Evolutionary conservation across 2,888 invertebrate genomes (phyloP).

Genomic region (Dioctria linearis): DNA sequence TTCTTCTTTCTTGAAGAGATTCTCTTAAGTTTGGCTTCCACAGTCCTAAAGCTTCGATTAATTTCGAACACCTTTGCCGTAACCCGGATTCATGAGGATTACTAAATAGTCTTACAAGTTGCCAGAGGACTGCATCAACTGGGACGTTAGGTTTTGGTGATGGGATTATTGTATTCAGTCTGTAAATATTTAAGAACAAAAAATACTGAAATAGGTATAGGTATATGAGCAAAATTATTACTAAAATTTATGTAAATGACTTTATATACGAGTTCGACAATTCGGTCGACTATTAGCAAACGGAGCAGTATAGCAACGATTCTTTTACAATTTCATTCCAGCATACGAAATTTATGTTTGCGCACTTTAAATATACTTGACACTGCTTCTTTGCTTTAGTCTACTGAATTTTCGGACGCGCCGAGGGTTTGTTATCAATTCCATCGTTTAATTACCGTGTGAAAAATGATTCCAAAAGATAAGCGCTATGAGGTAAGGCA

Average conservation of each 20-base stretch:
- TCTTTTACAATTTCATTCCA: too few species aligned
- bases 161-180: conserved; percentile 68
- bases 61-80: conserved; percentile 75
- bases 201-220: background rate
- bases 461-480: conserved; percentile 87
- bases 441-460: conserved; percentile 73
- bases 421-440: background rate
- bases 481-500: conserved; percentile 89
- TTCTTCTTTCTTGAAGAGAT: conserved; percentile 78
- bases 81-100: conserved; percentile 75
- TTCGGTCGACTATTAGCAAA: too few species aligned
- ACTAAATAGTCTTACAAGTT: conserved; percentile 84
- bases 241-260: too few species aligned
- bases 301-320: too few species aligned
- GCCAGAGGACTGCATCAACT: conserved; percentile 88
- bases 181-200: conserved; percentile 61
- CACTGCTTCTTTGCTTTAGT: too few species aligned
- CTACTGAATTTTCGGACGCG: too few species aligned
- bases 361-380: too few species aligned
- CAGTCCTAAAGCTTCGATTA: conserved; percentile 75
- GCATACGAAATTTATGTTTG: too few species aligned
- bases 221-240: too few species aligned
- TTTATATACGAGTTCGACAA: too few species aligned
- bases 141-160: conserved; percentile 78
- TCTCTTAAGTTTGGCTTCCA: conserved; percentile 80